A percentile compares a stretch with the other conserved stretches of the same genome.
Evolutionary conservation across 2,113 vertebrate species (phyloP).

Genomic region (Ifrita kowaldi): DNA sequence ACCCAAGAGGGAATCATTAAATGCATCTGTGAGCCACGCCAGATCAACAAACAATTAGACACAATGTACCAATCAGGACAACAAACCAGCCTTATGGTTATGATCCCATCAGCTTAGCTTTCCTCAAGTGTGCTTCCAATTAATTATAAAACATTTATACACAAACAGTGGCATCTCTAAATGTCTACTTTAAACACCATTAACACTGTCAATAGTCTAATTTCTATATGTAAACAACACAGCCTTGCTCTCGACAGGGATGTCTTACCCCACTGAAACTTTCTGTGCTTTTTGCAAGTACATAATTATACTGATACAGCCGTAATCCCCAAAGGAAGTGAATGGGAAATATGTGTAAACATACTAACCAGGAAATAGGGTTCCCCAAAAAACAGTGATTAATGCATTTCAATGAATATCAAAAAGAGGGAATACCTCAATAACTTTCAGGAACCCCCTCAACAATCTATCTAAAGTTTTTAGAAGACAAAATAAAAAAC

Average conservation of each 20-base stretch:
- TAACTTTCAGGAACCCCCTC: neutral
- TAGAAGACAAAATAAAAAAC: neutral
- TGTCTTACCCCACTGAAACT: neutral
- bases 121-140: constrained; percentile 25
- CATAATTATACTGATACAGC: neutral
- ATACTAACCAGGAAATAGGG: neutral
- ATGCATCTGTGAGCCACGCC: neutral
- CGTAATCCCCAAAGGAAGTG: neutral
- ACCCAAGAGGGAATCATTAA: constrained; percentile 44
- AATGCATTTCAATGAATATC: neutral
- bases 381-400: neutral
- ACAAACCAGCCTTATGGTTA: constrained; percentile 4
- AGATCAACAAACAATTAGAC: constrained; percentile 36
- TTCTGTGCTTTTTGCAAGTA: neutral
- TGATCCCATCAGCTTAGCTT: constrained; percentile 17
- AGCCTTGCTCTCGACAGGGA: neutral
- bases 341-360: neutral
- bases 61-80: constrained; percentile 2
- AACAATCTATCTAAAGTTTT: neutral
- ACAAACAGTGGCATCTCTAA: neutral
- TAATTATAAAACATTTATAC: constrained; percentile 26
- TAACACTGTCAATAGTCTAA: constrained; percentile 18
- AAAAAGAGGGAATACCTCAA: neutral
- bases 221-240: constrained; percentile 16
- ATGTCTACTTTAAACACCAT: constrained; percentile 24